Evolutionary conservation across 1,140 invertebrate species (phyloP).

Genomic region (Acromyrmex heyeri): DNA sequence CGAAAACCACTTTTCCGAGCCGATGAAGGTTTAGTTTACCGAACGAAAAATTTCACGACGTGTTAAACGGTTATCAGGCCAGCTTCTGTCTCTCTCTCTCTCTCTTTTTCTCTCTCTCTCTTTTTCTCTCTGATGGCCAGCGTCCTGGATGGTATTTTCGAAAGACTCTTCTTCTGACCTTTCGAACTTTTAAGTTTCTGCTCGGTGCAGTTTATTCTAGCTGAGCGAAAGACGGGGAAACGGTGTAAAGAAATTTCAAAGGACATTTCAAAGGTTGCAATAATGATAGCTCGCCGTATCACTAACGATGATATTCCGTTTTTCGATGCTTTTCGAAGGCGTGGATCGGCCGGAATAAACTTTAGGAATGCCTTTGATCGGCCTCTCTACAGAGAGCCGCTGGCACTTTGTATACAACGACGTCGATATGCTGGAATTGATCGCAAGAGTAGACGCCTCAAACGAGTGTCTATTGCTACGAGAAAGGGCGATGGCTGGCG

Average conservation of each 20-base stretch:
- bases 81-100: not conserved
- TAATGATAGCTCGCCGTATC: conserved; percentile 41
- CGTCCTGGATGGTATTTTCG: conserved; percentile 49
- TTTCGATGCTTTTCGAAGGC: conserved; percentile 67
- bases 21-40: conserved; percentile 54
- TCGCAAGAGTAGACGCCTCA: conserved; percentile 46
- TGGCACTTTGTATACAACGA: conserved; percentile 54
- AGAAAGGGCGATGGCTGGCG: conserved; percentile 50
- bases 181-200: conserved; percentile 31
- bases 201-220: conserved; percentile 47
- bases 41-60: conserved; percentile 56
- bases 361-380: conserved; percentile 79
- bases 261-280: conserved; percentile 61
- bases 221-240: conserved; percentile 40
- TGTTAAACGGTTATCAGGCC: conserved; percentile 52
- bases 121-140: not conserved
- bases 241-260: conserved; percentile 19
- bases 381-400: conserved; percentile 15
- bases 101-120: not conserved
- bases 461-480: conserved; percentile 40
- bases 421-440: conserved; percentile 62
- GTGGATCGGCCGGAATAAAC: conserved; percentile 79
- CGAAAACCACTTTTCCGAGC: conserved; percentile 47
- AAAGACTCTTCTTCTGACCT: conserved; percentile 39
- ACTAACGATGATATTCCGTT: conserved; percentile 54